Evolutionary conservation across 2,113 vertebrate genomes (phyloP).

Genomic region (Hemibagrus wyckioides): DNA sequence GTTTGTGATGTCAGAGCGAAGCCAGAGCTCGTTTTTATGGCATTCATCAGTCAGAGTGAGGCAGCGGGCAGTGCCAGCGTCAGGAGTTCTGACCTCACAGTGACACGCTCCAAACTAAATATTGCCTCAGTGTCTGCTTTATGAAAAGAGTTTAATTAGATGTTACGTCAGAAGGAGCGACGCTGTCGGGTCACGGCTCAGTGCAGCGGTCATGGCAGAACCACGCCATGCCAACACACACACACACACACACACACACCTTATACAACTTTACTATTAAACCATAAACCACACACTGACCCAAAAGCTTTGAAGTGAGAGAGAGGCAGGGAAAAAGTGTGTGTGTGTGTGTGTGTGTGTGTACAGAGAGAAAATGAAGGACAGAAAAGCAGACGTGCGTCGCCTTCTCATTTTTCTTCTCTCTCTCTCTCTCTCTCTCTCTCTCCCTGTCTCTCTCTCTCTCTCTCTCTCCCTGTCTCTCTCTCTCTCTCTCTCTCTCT

Average conservation of each 20-base stretch:
- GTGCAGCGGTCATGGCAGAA: not conserved
- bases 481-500: not conserved
- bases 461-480: not conserved
- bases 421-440: not conserved
- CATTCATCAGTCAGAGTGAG: conserved; percentile 78
- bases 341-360: not conserved
- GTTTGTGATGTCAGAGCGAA: conserved; percentile 76
- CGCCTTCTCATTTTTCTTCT: not conserved
- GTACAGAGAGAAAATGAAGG: not conserved
- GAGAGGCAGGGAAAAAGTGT: not conserved
- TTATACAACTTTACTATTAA: not conserved
- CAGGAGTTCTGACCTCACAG: conserved; percentile 73
- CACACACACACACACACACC: conserved; percentile 15
- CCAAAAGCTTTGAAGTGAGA: not conserved
- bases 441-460: not conserved
- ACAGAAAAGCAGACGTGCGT: not conserved
- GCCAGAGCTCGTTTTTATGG: conserved; percentile 70
- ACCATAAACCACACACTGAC: not conserved
- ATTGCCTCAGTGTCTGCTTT: conserved; percentile 75
- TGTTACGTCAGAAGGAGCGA: conserved; percentile 51
- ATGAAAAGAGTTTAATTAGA: conserved; percentile 60
- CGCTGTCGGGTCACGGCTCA: not conserved
- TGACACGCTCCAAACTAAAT: conserved; percentile 80
- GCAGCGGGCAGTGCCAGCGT: conserved; percentile 76
- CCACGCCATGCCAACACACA: not conserved